Base-by-base conservation (phyloP, 1,140 invertebrate genomes). In the Apolygus lucorum region DNA sequence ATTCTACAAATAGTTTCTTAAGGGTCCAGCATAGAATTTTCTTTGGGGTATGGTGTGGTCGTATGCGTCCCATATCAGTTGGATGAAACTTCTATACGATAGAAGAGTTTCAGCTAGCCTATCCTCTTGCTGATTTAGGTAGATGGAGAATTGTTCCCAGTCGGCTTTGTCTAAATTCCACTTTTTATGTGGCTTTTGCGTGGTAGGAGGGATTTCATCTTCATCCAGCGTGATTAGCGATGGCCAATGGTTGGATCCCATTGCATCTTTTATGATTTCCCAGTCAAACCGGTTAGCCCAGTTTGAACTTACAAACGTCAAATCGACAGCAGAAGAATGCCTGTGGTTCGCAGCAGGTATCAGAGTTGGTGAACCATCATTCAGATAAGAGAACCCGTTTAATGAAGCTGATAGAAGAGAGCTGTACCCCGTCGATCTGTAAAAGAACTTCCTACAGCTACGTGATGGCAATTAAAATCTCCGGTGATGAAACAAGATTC, bases 361-460 rank as follows among this genome's bases (percentile, higher is more conserved):
- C 2, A 21, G 62, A 22, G 62, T 63, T 8, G 62, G 62, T 14
- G 62, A 25, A 63, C 62, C 62, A 63, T 63, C 22, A 22, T 63
- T 63, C 2, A 63, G 17, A 27, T 2, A 63, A 25, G 26, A 8
- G 14, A 63, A 27, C 1, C 26, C 62, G 26, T 63, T 26, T 17
- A 14, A 21, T 25, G 26, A 17, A 21, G 62, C 62, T 25, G n/a
- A n/a, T 63, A 21, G 2, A 63, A 8, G 1, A 63, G 17, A 63
- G 21, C 62, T 1, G 17, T 2, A 1, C 62, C 62, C 1, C 8
- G 34, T 8, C 34, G 34, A 49, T 49, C 34, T 11, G 34, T 49
- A 17, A 49, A 49, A 49, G 34, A 49, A 17, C 34, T 49, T 49
- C 34, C 34, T 17, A 8, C 34, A 8, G 34, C 34, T 8, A 49